These are phyloP conservation scores for Malurus elegans DNA, from an alignment of 2,113 vertebrate genomes.

Conservation along the genomic window DNA sequence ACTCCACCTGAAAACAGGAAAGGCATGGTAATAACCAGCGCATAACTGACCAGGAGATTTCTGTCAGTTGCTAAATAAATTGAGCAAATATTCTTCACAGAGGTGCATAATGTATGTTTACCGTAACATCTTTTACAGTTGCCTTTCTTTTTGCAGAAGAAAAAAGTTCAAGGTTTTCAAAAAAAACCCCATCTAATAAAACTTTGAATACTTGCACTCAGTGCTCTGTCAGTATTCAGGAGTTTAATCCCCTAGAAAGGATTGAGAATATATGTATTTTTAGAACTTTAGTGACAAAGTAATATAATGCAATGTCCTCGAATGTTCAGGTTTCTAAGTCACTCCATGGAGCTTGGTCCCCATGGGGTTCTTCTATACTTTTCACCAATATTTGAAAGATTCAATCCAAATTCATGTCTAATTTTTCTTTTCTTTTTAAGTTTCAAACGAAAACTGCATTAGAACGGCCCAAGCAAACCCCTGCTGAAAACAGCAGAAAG, in stretches of 20 bases:
- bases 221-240: not conserved
- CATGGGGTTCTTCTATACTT: slow-evolving; percentile 51
- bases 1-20: slow-evolving; percentile 83
- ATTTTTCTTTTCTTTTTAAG: slow-evolving; percentile 54
- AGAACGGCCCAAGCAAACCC: slow-evolving; percentile 50
- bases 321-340: slow-evolving; percentile 55
- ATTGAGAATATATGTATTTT: slow-evolving; percentile 42
- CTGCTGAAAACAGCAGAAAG: slow-evolving; percentile 60
- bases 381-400: slow-evolving; percentile 61
- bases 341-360: slow-evolving; percentile 49
- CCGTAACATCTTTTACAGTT: not conserved
- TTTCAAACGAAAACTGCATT: slow-evolving; percentile 57
- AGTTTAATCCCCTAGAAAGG: slow-evolving; percentile 51
- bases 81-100: not conserved
- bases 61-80: not conserved
- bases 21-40: not conserved
- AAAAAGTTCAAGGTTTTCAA: slow-evolving; percentile 3
- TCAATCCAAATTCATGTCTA: slow-evolving; percentile 56
- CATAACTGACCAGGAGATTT: not conserved
- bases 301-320: slow-evolving; percentile 50
- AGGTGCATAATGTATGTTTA: not conserved
- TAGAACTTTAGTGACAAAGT: slow-evolving; percentile 53
- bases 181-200: slow-evolving; percentile 1
- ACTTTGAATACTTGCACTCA: slow-evolving; percentile 43
- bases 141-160: not conserved